Base-by-base conservation (phyloP, 2,113 vertebrate genomes). In the Hoplias malabaricus region DNA sequence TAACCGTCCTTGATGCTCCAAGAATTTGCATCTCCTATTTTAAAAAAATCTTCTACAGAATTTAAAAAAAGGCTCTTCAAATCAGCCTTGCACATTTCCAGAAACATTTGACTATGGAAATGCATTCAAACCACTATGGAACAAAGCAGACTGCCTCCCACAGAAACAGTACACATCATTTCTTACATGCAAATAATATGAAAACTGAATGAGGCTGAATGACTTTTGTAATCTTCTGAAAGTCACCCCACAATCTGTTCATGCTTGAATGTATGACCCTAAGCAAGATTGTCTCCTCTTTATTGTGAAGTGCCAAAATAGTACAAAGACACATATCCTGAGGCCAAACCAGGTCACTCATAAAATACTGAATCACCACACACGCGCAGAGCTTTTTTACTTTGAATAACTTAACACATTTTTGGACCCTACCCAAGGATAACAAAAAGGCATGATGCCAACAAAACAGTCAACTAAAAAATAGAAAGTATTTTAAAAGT, bases 51-150 rank as follows among this genome's bases (percentile, higher is more conserved):
- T 12, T 7, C 1, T 21, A 7, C n/a, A n/a, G n/a, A n/a, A n/a
- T n/a, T n/a, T n/a, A n/a, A n/a, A n/a, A n/a, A n/a, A n/a, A n/a
- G n/a, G n/a, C 8, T 77, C 4, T 69, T 53, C 8, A 7, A 0
- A 43, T 5, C 2, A 66, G 29, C 5, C 40, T 5, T n/a, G 46
- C 38, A 19, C 56, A 31, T 68, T 34, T 16, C 33, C 50, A 57
- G 53, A 1, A 29, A 57, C 34, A 78, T 83, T 83, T 83, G 82
- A 63, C 34, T 83, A 80, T 75, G 74, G 19, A 77, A 80, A 80
- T 70, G 5, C 19, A 80, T 78, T 83, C 67, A 73, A 85, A 80
- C 21, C n/a, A 77, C 16, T 4, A 50, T 9, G 38, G 13, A 42
- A 48, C 5, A 19, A 1, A 50, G 8, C 33, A 10, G 4, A 21